These are phyloP conservation scores for Gerris buenoi DNA, from an alignment of 1,140 invertebrate genomes.

Conservation along the genomic window DNA sequence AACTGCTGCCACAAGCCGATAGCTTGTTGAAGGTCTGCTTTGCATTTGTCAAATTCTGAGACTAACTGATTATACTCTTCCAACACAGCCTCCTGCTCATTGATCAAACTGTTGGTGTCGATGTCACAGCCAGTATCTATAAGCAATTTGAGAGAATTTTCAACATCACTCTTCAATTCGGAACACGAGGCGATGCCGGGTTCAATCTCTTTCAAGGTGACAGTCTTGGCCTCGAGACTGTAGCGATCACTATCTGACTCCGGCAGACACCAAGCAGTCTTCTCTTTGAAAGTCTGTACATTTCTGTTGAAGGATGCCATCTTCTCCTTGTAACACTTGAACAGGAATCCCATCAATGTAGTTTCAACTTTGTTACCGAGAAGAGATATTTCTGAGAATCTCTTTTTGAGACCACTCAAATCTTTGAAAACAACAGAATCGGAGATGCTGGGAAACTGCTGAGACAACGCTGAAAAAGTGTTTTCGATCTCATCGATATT, in stretches of 20 bases:
- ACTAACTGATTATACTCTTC: slow-evolving; percentile 52
- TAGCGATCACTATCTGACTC: slow-evolving; percentile 76
- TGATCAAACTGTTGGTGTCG: slow-evolving; percentile 41
- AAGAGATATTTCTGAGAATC: slow-evolving; percentile 51
- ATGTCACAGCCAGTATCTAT: slow-evolving; percentile 49
- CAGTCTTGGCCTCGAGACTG: slow-evolving; percentile 80
- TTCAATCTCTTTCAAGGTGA: slow-evolving; percentile 61
- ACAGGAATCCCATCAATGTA: slow-evolving; percentile 62
- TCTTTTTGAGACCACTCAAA: slow-evolving; percentile 55
- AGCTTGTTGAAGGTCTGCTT: slow-evolving; percentile 49
- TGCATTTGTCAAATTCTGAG: slow-evolving; percentile 48
- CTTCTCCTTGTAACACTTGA: slow-evolving; percentile 77
- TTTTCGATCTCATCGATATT: slow-evolving; percentile 50
- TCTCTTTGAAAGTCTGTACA: slow-evolving; percentile 65
- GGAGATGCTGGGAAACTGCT: slow-evolving; percentile 60
- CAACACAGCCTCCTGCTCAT: slow-evolving; percentile 45
- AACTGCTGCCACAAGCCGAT: slow-evolving; percentile 66
- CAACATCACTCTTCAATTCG: slow-evolving; percentile 44
- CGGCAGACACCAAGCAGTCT: slow-evolving; percentile 79
- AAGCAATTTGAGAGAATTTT: slow-evolving; percentile 48
- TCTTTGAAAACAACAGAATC: slow-evolving; percentile 60
- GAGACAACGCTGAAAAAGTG: slow-evolving; percentile 51
- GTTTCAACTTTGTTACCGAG: slow-evolving; percentile 68
- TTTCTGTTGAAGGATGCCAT: slow-evolving; percentile 62
- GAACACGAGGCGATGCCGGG: slow-evolving; percentile 52